Evolutionary conservation across 2,797 vertebrate genomes (phyloP).

Genomic region (Gorsachius magnificus): DNA sequence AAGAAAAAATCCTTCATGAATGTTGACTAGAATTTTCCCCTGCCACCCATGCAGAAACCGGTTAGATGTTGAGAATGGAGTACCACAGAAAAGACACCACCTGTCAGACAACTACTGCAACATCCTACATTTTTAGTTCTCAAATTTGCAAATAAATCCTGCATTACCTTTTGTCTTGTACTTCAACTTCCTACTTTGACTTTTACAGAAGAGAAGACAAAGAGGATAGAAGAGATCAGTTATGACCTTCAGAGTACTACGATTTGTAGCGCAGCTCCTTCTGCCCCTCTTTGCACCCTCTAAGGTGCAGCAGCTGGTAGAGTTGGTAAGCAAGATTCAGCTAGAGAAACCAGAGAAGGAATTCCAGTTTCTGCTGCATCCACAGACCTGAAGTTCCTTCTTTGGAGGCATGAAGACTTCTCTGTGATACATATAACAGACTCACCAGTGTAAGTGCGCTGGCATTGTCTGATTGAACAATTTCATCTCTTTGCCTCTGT

Average conservation of each 20-base stretch:
- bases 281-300: neutral
- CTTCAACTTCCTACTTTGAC: neutral
- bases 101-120: neutral
- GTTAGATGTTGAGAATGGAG: neutral
- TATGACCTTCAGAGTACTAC: neutral
- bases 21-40: neutral
- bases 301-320: neutral
- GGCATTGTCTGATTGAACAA: neutral
- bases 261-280: neutral
- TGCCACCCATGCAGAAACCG: neutral
- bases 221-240: neutral
- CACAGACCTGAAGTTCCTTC: neutral
- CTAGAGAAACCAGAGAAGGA: neutral
- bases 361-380: neutral
- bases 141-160: neutral
- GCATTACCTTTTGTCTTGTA: neutral
- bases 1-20: neutral
- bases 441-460: neutral
- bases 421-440: accelerated
- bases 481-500: neutral
- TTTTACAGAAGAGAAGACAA: neutral
- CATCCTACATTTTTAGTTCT: neutral
- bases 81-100: neutral
- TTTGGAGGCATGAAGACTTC: neutral
- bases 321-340: neutral